These are phyloP conservation scores for Seira ritae DNA, from an alignment of 2,888 invertebrate genomes.

Conservation along the genomic window DNA sequence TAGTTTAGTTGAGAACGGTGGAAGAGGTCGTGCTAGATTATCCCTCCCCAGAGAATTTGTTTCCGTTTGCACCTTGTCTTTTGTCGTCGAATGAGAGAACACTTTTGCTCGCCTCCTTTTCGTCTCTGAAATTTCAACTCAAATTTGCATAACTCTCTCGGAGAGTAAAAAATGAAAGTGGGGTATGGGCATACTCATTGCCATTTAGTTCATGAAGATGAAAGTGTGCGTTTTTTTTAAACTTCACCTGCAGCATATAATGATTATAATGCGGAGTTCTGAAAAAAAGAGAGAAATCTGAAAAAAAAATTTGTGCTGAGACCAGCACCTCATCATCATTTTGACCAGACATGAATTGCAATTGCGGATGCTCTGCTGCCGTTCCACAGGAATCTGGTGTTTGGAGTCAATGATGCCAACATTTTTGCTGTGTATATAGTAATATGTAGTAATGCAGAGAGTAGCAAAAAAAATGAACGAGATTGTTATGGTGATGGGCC, in stretches of 20 bases:
- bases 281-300: neutral
- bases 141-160: neutral
- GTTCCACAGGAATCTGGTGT: neutral
- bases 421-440: too few species aligned
- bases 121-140: too few species aligned
- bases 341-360: neutral
- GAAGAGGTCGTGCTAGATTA: too few species aligned
- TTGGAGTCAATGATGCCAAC: neutral
- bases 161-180: neutral
- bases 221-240: neutral
- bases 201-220: neutral
- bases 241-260: neutral
- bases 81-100: neutral
- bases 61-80: neutral
- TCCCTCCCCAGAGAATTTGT: too few species aligned
- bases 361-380: neutral
- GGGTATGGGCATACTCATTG: neutral
- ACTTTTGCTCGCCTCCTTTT: too few species aligned
- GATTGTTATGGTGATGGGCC: neutral
- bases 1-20: too few species aligned
- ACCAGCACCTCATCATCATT: constrained; percentile 16
- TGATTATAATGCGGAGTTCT: neutral
- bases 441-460: too few species aligned
- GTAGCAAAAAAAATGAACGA: neutral
- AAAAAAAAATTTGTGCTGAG: constrained; percentile 1